Percentiles rank a stretch among this genome's conserved stretches.
Conservation (phyloP, 2,888 invertebrate species). For the Campaea margaritaria region DNA sequence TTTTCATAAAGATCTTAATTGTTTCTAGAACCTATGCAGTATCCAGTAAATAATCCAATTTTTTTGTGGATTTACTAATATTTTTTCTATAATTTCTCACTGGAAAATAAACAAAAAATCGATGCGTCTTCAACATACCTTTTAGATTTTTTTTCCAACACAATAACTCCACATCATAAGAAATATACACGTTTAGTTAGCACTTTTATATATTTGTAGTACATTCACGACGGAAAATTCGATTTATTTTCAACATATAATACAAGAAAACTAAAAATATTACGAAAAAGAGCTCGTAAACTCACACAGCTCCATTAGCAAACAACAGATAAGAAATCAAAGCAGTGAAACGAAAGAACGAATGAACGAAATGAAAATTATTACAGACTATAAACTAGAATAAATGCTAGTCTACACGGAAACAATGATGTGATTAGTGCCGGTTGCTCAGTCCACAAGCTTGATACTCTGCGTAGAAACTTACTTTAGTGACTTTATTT, state of each 20-base stretch:
- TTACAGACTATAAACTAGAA: neutral
- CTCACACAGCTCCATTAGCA: constrained; percentile 31
- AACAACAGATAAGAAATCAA: constrained; percentile 24
- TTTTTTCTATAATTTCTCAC: neutral
- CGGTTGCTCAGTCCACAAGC: no score
- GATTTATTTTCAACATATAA: constrained; percentile 12
- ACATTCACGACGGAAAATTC: constrained; percentile 27
- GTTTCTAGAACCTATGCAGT: no score
- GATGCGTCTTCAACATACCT: constrained; percentile 51
- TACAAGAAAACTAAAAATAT: constrained; percentile 24
- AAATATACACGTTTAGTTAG: constrained; percentile 32
- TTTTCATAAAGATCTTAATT: no score
- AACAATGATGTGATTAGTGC: no score
- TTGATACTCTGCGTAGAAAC: no score
- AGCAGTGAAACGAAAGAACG: neutral
- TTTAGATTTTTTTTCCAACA: constrained; percentile 51
- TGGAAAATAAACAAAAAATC: constrained; percentile 50
- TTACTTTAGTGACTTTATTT: no score
- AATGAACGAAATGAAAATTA: neutral
- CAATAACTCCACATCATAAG: constrained; percentile 56
- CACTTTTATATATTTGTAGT: constrained; percentile 32
- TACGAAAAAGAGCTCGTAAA: constrained; percentile 32
- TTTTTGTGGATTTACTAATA: no score
- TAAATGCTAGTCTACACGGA: no score
- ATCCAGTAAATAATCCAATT: no score